Evolutionary conservation across 1,140 invertebrate species (phyloP), one percentile per base, ranked within the genome.

Genomic region (Saccostrea glomerata): DNA sequence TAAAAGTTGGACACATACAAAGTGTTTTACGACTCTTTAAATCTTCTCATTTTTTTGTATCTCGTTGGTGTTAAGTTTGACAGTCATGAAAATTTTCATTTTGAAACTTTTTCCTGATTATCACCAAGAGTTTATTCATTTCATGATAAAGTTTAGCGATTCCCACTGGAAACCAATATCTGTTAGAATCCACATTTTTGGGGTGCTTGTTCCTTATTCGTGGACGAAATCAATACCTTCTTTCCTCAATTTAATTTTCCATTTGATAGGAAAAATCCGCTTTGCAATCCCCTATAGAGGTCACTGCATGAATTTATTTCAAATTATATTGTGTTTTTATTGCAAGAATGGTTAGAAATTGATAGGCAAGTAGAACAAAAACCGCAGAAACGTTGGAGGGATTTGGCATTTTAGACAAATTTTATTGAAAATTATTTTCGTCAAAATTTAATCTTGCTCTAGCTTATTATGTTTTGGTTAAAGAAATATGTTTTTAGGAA

Each of bases 171-270:
- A 77, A 77, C 23, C 9, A 36, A 30, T 15, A 30, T 30, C 25
- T 36, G 70, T 15, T 77, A 77, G 25, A 77, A 15, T 77, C 70
- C 3, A 77, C 70, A 30, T 77, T 77, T 63, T 77, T 30, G 70
- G 23, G 30, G 25, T 7, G 23, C 25, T 77, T 77, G 70, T 77
- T 77, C 25, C 70, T 77, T 77, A 77, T 77, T 77, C 30, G 70
- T 30, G 25, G 25, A 30, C 70, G 70, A 77, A 77, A 77, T 77
- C 70, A 77, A 77, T 77, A 77, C 23, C 70, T 77, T 36, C 23
- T 66, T 77, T 9, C 25, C 70, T 77, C 70, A 77, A 77, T 77
- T 77, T 25, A 77, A 77, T 77, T 77, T 77, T 77, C 70, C 70
- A 77, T 77, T 77, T 77, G 70, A 77, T 77, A 36, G 70, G 25